These are phyloP conservation scores for Helogale parvula DNA, from an alignment of 2,113 vertebrate genomes.

Conservation along the genomic window DNA sequence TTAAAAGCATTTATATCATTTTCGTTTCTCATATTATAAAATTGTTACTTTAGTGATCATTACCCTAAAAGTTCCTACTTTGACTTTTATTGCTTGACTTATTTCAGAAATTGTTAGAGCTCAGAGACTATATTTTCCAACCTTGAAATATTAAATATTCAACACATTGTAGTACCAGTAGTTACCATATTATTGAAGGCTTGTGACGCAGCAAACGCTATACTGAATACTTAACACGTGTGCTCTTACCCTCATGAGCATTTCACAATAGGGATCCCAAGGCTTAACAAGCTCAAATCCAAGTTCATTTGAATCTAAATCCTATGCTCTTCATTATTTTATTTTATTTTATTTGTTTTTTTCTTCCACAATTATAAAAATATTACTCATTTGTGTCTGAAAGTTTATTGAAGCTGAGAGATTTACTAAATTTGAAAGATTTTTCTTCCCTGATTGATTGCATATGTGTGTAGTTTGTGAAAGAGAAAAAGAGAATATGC, in stretches of 20 bases:
- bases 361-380: background rate
- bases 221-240: background rate
- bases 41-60: background rate
- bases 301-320: background rate
- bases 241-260: no score
- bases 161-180: background rate
- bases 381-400: background rate
- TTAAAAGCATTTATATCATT: background rate
- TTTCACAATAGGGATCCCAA: background rate
- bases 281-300: background rate
- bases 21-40: background rate
- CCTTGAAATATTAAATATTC: background rate
- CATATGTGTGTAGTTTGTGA: background rate
- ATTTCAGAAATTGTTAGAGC: background rate
- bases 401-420: background rate
- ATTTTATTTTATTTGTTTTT: background rate
- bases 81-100: background rate
- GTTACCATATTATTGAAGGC: background rate
- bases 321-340: background rate
- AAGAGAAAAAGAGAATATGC: background rate
- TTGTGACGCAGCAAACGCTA: fast-evolving
- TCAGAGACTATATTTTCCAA: background rate
- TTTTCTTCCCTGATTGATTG: background rate
- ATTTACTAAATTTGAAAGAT: background rate
- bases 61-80: background rate